Evolutionary conservation across 1,140 invertebrate species (phyloP), one percentile per base, ranked within the genome.

Genomic region (Metaphire vulgaris): DNA sequence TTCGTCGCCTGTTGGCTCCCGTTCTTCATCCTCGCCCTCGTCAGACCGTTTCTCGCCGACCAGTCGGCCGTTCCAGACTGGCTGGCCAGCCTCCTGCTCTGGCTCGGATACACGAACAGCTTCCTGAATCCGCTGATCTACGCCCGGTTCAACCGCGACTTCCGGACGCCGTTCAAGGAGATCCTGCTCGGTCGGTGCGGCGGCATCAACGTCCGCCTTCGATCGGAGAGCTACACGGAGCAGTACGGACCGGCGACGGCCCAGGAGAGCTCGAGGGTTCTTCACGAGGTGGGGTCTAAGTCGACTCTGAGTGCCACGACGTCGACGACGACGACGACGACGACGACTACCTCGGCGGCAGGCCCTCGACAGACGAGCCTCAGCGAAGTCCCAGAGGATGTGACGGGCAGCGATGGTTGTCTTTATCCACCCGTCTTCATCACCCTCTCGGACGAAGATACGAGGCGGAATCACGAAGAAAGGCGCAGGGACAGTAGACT

Each of bases 111-210:
- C 0, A 94, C 95, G 31, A 98, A 98, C 85, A 97, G 94, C 34
- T 96, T 95, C 88, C 94, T 99, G 79, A 99, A 99, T 87, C 97
- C 97, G 0, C 92, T 98, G 73, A 90, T 99, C n/a, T 99, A 99
- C 86, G 95, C 96, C 0, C 96, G 95, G 85, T 97, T 98, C 87
- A 97, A 97, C 86, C 94, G 97, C 81, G 98, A 98, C 84, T 98
- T 96, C 84, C 89, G 95, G 0, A 91, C 92, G 56, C 96, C 96
- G 0, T 98, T 98, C 85, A 80, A 81, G 21, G 75, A 78, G 30
- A 72, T 81, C 41, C 66, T 84, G 16, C 34, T 78, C 0, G 68
- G 70, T 30, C 80, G 82, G 41, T 84, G 82, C 75, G 80, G 81
- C 0, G 79, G 77, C 71, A 33, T 83, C 34, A 81, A 79, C 70